Conservation (phyloP, 2,797 vertebrate genomes). For the Sebastes glaucus region DNA sequence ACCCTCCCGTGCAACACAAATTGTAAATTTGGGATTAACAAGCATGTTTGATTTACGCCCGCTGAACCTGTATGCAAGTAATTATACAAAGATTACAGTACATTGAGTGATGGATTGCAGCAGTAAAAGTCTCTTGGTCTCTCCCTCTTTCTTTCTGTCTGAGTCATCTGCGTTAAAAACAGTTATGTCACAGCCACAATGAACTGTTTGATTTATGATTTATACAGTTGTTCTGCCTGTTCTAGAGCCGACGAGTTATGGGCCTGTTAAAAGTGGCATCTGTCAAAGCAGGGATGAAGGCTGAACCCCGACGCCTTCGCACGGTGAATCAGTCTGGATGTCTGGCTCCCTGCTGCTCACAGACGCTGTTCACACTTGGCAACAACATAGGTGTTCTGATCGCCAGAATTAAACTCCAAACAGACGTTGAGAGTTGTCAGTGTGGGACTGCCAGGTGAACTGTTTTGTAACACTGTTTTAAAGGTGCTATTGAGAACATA, state of each 20-base stretch:
- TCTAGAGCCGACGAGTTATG: constrained; percentile 23
- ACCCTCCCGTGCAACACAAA: neutral
- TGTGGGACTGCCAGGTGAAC: neutral
- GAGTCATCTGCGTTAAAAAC: constrained; percentile 25
- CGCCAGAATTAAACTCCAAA: neutral
- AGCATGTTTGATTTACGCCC: constrained; percentile 15
- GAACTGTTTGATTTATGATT: constrained; percentile 45
- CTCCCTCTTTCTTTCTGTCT: constrained; percentile 1
- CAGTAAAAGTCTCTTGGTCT: constrained; percentile 5
- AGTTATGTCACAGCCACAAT: constrained; percentile 21
- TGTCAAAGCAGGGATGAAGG: constrained; percentile 40
- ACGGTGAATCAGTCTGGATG: neutral
- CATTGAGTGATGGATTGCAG: constrained; percentile 18
- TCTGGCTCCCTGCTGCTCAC: constrained; percentile 4
- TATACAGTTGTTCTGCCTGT: constrained; percentile 19
- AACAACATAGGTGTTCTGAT: constrained; percentile 6
- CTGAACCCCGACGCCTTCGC: constrained; percentile 14
- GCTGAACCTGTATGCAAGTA: neutral
- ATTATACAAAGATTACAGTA: constrained; percentile 19
- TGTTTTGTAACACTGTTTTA: neutral
- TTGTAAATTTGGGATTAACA: neutral
- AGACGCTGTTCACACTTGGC: neutral
- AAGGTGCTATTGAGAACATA: too few species aligned
- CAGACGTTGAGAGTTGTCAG: neutral
- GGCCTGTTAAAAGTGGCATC: constrained; percentile 38